These are phyloP conservation scores for Iselma pallidipennis DNA, from an alignment of 2,888 invertebrate genomes.

Conservation along the genomic window DNA sequence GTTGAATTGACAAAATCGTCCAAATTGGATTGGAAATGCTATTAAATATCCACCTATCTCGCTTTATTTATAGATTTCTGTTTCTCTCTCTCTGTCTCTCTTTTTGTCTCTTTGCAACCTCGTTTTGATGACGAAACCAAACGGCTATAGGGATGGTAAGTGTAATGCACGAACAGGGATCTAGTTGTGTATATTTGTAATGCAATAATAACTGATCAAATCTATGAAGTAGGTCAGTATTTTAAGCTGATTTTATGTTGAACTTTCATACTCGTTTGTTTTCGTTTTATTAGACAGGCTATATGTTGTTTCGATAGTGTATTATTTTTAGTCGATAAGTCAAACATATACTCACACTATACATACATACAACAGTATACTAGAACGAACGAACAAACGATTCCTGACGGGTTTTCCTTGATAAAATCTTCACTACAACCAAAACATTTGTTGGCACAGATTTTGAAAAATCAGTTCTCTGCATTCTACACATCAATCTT, in stretches of 20 bases:
- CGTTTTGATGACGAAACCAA: too few species aligned
- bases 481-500: not conserved
- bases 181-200: too few species aligned
- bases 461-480: not conserved
- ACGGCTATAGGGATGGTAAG: too few species aligned
- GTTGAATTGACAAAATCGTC: not conserved
- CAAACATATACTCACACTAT: not conserved
- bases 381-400: too few species aligned
- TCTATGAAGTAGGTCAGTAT: conserved; percentile 7
- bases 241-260: conserved; percentile 4
- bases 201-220: not conserved
- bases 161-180: too few species aligned
- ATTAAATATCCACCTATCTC: not conserved
- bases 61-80: not conserved
- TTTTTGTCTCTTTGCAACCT: too few species aligned
- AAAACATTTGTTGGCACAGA: too few species aligned
- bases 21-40: not conserved
- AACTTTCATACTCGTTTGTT: not conserved
- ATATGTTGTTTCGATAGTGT: not conserved
- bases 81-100: not conserved
- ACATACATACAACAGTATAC: too few species aligned
- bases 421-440: too few species aligned
- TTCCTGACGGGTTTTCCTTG: too few species aligned
- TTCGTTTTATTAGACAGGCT: conserved; percentile 1
- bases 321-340: conserved; percentile 7